Evolutionary conservation across 1,140 invertebrate genomes (phyloP).

Genomic region (Tetragnatha versicolor): DNA sequence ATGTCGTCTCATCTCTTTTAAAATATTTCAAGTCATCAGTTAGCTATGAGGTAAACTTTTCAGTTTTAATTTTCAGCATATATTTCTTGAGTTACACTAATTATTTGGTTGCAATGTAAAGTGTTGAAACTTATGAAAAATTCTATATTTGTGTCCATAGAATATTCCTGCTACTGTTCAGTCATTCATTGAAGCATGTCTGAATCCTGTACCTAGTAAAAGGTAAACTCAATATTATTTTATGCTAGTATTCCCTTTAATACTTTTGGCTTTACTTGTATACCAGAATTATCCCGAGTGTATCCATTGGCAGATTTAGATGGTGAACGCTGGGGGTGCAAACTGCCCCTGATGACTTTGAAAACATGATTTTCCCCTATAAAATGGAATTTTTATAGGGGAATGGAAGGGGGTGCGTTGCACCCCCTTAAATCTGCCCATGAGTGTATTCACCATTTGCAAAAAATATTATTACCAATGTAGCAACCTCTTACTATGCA

Average conservation of each 20-base stretch:
- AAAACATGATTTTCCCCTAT: too few species aligned
- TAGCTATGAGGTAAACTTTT: constrained; percentile 52
- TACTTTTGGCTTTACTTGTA: not conserved
- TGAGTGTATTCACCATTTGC: too few species aligned
- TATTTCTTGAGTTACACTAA: not conserved
- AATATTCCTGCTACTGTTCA: constrained; percentile 24
- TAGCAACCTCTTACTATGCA: too few species aligned
- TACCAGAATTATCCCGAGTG: not conserved
- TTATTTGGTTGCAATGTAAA: too few species aligned
- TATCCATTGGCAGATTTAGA: not conserved
- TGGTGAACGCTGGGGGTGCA: too few species aligned
- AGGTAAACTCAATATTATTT: too few species aligned
- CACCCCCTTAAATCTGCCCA: too few species aligned
- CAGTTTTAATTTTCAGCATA: not conserved
- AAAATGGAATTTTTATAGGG: too few species aligned
- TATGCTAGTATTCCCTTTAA: not conserved
- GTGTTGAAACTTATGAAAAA: not conserved
- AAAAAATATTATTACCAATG: too few species aligned
- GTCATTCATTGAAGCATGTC: constrained; percentile 58
- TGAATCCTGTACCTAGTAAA: constrained; percentile 56
- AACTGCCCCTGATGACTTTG: too few species aligned
- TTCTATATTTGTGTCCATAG: constrained; percentile 22
- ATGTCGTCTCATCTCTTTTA: constrained; percentile 55
- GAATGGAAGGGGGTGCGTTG: too few species aligned
- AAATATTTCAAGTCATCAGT: constrained; percentile 45